A percentile compares a stretch with the other conserved stretches of the same genome.
phyloP scores from a whole-genome alignment of 2,888 invertebrate species.

The Eristalis intricaria region DNA sequence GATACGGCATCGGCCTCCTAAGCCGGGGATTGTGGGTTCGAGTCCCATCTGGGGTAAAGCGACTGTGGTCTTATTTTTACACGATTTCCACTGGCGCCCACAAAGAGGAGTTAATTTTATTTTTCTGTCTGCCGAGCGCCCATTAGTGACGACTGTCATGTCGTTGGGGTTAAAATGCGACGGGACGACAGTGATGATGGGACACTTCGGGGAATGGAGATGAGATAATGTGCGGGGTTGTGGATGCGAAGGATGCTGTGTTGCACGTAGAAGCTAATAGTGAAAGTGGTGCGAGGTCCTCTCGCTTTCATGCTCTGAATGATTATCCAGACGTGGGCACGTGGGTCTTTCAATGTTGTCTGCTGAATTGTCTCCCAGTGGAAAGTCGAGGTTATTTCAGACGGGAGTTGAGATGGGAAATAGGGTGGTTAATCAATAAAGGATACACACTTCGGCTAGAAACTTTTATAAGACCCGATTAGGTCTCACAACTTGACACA shows the following conservation, averaged over 20 bases:
- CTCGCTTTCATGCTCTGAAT: neutral
- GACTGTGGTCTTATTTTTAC: neutral
- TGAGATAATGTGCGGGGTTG: neutral
- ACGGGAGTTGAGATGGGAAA: too few species aligned
- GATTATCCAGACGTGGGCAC: too few species aligned
- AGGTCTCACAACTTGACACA: too few species aligned
- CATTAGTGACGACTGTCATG: neutral
- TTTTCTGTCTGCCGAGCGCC: neutral
- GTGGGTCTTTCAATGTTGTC: neutral
- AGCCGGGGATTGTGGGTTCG: conserved; percentile 77
- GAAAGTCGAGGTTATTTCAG: too few species aligned
- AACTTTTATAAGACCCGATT: too few species aligned
- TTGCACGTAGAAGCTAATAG: neutral
- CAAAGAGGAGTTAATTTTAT: neutral
- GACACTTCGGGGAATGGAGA: neutral
- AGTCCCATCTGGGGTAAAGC: conserved; percentile 77
- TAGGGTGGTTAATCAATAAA: too few species aligned
- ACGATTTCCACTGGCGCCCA: neutral
- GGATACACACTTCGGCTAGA: too few species aligned
- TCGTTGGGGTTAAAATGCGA: neutral
- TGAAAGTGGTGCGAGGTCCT: neutral
- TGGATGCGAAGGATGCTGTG: neutral
- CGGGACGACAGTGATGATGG: neutral
- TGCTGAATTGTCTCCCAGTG: too few species aligned
- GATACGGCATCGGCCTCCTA: conserved; percentile 77